Evolutionary conservation across 37 sponge, comb jelly and placozoan genomes (phyloP).

Genomic region (Eunapius fragilis): DNA sequence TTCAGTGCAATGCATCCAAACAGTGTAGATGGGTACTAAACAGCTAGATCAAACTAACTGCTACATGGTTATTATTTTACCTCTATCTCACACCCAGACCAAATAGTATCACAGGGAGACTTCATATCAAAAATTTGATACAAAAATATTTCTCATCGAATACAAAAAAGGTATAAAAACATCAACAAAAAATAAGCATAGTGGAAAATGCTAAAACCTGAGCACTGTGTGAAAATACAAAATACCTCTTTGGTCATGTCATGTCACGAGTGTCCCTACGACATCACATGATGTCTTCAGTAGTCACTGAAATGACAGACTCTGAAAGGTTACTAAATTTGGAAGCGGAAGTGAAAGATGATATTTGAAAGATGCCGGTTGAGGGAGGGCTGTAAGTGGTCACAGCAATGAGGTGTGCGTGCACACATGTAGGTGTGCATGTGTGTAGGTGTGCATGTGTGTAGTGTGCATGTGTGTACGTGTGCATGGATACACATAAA

Average conservation of each 20-base stretch:
- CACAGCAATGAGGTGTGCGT: background rate
- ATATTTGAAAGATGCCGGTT: background rate
- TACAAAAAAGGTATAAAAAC: too few relatives aligned
- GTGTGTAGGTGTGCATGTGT: conserved; percentile 9
- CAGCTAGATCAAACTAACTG: too few relatives aligned
- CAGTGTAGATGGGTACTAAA: too few relatives aligned
- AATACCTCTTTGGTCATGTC: background rate
- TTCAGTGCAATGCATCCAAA: too few relatives aligned
- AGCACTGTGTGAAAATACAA: background rate
- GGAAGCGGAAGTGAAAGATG: background rate
- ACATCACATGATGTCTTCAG: background rate
- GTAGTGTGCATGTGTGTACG: conserved; percentile 23
- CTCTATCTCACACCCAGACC: too few relatives aligned
- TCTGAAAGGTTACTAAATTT: background rate
- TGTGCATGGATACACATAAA: background rate
- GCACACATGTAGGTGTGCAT: conserved; percentile 21
- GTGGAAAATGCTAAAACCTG: background rate
- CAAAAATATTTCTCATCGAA: too few relatives aligned
- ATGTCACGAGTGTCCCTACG: background rate
- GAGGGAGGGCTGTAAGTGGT: background rate
- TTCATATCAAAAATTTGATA: too few relatives aligned
- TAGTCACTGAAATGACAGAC: background rate
- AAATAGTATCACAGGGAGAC: too few relatives aligned
- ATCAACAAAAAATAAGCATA: background rate
- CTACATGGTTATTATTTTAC: too few relatives aligned